Evolutionary conservation across 2,888 invertebrate genomes (phyloP), one percentile per base, ranked within the genome.

Genomic region (Gandaritis pyraliata): DNA sequence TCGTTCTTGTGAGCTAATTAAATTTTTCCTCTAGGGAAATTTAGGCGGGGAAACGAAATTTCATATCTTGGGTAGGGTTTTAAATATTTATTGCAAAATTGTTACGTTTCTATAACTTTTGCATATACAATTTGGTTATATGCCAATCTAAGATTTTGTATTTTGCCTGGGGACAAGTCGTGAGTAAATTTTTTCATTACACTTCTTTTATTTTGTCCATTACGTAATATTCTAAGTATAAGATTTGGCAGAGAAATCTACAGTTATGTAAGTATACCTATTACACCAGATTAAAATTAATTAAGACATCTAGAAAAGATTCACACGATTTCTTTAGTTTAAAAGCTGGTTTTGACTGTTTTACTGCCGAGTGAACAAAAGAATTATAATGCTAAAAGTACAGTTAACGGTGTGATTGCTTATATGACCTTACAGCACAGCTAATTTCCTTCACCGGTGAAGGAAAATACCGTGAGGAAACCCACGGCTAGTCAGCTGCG

Each of bases 221-320:
- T 38, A 38, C 38, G 33, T 8, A 33, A 33, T 33, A 33, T 33
- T 33, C 33, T 11, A 33, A 33, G 33, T 33, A 10, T 33, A 11
- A 64, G 64, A 69, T 64, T 61, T 47, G 43, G 30, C 51, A 60
- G 41, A 58, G 72, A 78, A 76, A 79, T 70, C 69, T 60, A 61
- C 23, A 61, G 55, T 77, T 75, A 70, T 55, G 60, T 73, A 72
- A 74, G 39, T 23, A 48, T 54, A 57, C 29, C 49, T 60, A 58
- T 62, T 55, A 65, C 53, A 60, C 57, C 52, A 67, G 41, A 58
- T 56, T 58, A 70, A 33, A 66, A 69, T 67, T 66, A 64, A 71
- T 70, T 67, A 65, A 68, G 63, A 66, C 39, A 60, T 64, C 38
- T 53, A 71, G 66, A 71, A 71, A 69, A 61, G 63, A 43, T 58